Base-by-base conservation (phyloP, 2,797 vertebrate genomes). In the Macropodus opercularis region DNA sequence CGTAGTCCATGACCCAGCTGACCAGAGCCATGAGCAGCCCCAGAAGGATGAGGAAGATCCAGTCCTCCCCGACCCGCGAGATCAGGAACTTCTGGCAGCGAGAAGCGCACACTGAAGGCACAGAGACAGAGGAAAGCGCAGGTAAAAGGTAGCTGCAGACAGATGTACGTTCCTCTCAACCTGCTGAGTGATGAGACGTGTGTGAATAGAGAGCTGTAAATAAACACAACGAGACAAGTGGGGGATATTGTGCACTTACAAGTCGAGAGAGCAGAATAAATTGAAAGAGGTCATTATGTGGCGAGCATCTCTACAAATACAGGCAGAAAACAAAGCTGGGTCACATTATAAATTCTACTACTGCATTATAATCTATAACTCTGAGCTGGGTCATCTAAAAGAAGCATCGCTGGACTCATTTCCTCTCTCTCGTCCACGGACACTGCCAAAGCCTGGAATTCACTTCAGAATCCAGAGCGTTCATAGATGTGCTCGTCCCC, bases 1-100 rank as follows among this genome's bases (percentile, higher is more conserved):
- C 93, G 3, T 97, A 98, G 89, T 99, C 97, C 96, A 99, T 98
- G 86, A 94, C 96, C 96, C 96, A 99, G 92, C 97, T 99, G 85
- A 99, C 96, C 83, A 99, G 78, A 0, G 97, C 97, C 97, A 99
- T 99, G 75, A 98, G 75, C 70, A 99, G 88, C 8, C 97, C 97
- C 86, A 98, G 88, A 24, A 99, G 92, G 78, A 99, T 96, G 75
- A 99, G 96, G 86, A 98, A 99, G 85, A 99, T 95, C 97, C 97
- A 99, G 89, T 99, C 97, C 90, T 98, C 97, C 0, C 96, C 97
- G 61, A 98, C 94, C 34, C 95, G 94, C 26, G 97, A 97, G 85
- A 98, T 92, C 77, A 99, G 85, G 92, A 98, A 97, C 87, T 91
- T 94, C 88, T 95, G 94, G 82, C 95, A 98, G 61, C 92, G 94